Evolutionary conservation across 2,888 invertebrate genomes (phyloP).

Genomic region (Acanthoscelides obtectus): DNA sequence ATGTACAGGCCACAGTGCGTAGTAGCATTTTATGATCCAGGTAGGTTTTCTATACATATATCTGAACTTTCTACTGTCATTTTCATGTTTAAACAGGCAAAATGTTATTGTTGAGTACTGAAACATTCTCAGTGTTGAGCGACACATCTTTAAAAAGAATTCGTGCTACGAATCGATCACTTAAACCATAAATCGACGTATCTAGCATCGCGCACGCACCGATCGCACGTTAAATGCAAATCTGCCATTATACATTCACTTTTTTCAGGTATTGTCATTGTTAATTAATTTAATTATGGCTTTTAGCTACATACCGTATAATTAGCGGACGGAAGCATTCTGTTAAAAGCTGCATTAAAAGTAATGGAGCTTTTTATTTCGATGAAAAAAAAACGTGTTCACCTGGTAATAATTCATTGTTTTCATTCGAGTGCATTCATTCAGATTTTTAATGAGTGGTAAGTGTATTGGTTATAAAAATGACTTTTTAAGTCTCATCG

Average conservation of each 20-base stretch:
- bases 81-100: too few species aligned
- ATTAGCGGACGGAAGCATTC: background rate
- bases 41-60: too few species aligned
- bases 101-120: too few species aligned
- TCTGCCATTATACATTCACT: background rate
- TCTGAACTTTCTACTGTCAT: too few species aligned
- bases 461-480: too few species aligned
- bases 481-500: too few species aligned
- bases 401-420: background rate
- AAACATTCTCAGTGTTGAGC: too few species aligned
- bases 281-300: background rate
- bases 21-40: too few species aligned
- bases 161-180: background rate
- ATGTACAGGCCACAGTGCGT: too few species aligned
- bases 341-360: background rate
- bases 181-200: background rate
- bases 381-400: background rate
- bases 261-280: background rate
- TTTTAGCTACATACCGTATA: background rate
- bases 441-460: too few species aligned
- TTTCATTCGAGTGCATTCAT: background rate
- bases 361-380: background rate
- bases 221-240: background rate
- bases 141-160: too few species aligned
- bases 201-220: background rate